These are phyloP conservation scores for Ypsolopha scabrella DNA, from an alignment of 2,888 invertebrate species.

Conservation along the genomic window DNA sequence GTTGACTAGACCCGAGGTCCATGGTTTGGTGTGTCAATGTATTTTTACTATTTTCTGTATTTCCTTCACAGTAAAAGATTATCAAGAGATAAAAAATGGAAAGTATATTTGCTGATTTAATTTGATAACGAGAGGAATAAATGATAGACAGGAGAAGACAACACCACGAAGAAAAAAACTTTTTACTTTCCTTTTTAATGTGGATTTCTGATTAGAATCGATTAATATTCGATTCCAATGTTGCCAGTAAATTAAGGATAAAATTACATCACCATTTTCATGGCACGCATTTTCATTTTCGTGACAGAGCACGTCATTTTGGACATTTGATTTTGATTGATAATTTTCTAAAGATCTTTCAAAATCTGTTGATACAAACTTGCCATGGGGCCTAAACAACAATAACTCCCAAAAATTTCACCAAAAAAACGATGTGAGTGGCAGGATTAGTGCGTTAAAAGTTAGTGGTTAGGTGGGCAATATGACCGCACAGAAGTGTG, in stretches of 20 bases:
- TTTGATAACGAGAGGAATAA: no score
- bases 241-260: conserved; percentile 8
- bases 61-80: no score
- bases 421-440: conserved; percentile 50
- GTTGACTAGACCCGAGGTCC: no score
- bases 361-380: conserved; percentile 68
- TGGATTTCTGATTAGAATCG: not conserved
- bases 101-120: no score
- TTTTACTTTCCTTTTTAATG: no score
- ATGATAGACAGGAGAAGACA: no score
- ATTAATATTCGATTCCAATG: not conserved
- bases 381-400: conserved; percentile 64
- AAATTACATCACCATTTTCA: conserved; percentile 60
- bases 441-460: conserved; percentile 45
- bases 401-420: conserved; percentile 36
- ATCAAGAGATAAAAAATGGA: no score
- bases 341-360: conserved; percentile 68
- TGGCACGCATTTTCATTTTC: conserved; percentile 65
- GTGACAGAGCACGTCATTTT: conserved; percentile 68
- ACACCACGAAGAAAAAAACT: no score
- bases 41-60: no score
- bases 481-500: conserved; percentile 60
- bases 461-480: conserved; percentile 31
- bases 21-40: no score
- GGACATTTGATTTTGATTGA: conserved; percentile 71